Conservation (phyloP, 37 sponge, comb jelly and placozoan genomes). For the Ianthella basta region DNA sequence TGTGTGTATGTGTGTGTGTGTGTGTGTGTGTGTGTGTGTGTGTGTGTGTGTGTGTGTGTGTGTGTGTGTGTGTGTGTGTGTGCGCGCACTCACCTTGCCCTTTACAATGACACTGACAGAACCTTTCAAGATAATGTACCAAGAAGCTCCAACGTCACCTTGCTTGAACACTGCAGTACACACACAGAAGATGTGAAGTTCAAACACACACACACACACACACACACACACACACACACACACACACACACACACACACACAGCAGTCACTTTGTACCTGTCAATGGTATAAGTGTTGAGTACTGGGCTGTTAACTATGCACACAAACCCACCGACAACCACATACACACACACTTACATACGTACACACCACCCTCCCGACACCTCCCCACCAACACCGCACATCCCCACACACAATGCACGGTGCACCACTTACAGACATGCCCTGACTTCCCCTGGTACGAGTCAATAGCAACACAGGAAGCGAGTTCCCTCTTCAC, state of each 20-base stretch:
- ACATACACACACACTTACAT: conserved; percentile 20
- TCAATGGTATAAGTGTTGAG: no score
- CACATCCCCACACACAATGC: conserved; percentile 29
- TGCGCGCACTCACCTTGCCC: conserved; percentile 64
- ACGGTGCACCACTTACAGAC: conserved; percentile 42
- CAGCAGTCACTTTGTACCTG: no score
- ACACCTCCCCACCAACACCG: background rate
- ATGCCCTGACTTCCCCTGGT: conserved; percentile 47
- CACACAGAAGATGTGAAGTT: background rate
- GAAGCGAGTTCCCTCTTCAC: conserved; percentile 62
- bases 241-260: conserved; percentile 21
- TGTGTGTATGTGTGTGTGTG: no score
- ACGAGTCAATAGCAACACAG: conserved; percentile 38
- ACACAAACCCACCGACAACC: background rate
- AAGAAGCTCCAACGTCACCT: conserved; percentile 84
- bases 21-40: background rate
- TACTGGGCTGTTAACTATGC: no score
- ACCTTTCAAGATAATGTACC: conserved; percentile 88
- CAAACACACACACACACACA: background rate
- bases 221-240: no score
- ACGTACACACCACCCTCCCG: background rate
- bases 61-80: no score
- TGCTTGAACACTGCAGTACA: conserved; percentile 73
- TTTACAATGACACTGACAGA: conserved; percentile 83
- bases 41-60: no score